Base-by-base conservation (phyloP, 2,888 invertebrate species). In the Lamproptera curius region DNA sequence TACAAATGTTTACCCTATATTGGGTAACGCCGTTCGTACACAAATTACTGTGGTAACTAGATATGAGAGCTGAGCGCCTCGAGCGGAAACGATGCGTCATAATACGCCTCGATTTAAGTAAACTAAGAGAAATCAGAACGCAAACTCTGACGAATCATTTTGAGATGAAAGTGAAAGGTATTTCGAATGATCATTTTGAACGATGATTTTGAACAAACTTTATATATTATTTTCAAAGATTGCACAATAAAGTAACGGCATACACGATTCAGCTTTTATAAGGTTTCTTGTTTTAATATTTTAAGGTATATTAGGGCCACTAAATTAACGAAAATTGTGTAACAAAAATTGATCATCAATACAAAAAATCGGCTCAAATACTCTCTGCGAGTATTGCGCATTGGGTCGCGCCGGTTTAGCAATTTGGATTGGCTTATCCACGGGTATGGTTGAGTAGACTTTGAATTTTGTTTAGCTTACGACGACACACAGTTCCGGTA, bases 301-400 rank as follows among this genome's bases (percentile, higher is more conserved):
- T 11, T 11, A 34, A 34, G 13, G 14, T 2, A 13, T 11, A 34
- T 34, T 33, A 20, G 17, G 33, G 23, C 4, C 8, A 6, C 34
- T 10, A 20, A 34, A 35, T 35, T 20, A 9, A 16, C 20, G 8
- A 15, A 16, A 15, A 23, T 14, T 37, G 34, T 43, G 13, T 45
- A 17, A 47, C 50, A 52, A 40, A 54, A 46, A 42, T 47, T 20
- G 20, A 55, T 51, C 52, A 47, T 57, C 51, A 63, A 63, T 62
- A 45, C 56, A 46, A 56, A 55, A 62, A 58, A 60, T 64, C 63
- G 70, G 59, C 65, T 74, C 61, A 75, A 69, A 75, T 77, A 73
- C 73, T 63, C 60, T 73, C 73, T 62, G 66, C 66, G 71, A 71
- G 78, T 74, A 80, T 79, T 86, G 86, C 86, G 86, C 86, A 87